phyloP scores from a whole-genome alignment of 2,888 invertebrate species.

The Agelastica alni region DNA sequence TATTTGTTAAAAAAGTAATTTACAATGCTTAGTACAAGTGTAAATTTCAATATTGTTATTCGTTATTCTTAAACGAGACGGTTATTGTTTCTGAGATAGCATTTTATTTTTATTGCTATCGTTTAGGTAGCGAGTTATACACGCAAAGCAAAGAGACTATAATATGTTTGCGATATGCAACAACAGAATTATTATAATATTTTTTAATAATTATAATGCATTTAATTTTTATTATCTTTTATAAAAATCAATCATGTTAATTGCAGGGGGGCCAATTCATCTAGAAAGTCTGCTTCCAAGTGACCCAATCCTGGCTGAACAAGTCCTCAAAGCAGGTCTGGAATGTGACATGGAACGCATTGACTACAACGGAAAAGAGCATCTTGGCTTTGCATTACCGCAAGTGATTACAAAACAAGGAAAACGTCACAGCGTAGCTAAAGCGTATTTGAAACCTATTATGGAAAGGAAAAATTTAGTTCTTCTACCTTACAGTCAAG shows the following conservation, averaged over 20 bases:
- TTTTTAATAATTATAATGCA: neutral
- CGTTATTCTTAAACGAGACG: no score
- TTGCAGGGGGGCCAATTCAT: slow-evolving; percentile 61
- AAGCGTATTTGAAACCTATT: slow-evolving; percentile 67
- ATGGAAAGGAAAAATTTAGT: slow-evolving; percentile 66
- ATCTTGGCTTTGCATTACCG: slow-evolving; percentile 65
- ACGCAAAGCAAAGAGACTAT: no score
- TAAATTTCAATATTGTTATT: no score
- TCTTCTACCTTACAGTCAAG: slow-evolving; percentile 65
- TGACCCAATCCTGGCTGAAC: slow-evolving; percentile 30
- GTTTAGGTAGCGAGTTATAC: no score
- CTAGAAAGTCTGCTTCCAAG: slow-evolving; percentile 54
- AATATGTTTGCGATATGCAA: no score
- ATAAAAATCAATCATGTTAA: no score
- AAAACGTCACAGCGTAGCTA: slow-evolving; percentile 68
- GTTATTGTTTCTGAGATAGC: no score
- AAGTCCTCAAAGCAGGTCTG: slow-evolving; percentile 64
- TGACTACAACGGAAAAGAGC: slow-evolving; percentile 67
- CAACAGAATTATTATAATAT: no score
- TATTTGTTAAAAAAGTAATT: no score
- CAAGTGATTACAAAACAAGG: slow-evolving; percentile 70
- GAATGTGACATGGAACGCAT: slow-evolving; percentile 64
- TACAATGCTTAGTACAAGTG: no score
- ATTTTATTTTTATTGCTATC: no score
- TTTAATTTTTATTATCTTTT: neutral